A percentile compares a stretch with the other conserved stretches of the same genome.
Evolutionary conservation across 2,113 vertebrate genomes (phyloP).

Genomic region (Meleagris gallopavo): DNA sequence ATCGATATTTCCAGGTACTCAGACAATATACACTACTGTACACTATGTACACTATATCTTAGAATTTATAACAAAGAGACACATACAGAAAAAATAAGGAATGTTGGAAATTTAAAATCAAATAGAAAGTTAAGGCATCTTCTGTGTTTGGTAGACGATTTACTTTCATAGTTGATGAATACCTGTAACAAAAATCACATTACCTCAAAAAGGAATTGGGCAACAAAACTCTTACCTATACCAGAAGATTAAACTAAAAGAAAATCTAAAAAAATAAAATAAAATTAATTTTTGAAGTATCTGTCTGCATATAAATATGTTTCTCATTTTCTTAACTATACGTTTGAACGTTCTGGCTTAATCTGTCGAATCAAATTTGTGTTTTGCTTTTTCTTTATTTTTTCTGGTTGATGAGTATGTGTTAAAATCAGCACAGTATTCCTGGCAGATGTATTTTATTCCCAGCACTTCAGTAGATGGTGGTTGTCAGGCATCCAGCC

Average conservation of each 20-base stretch:
- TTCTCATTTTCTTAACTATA: not conserved
- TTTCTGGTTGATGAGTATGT: not conserved
- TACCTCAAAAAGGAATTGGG: not conserved
- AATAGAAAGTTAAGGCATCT: not conserved
- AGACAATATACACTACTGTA: not conserved
- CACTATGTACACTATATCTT: accelerated
- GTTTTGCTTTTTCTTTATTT: not conserved
- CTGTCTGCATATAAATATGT: not conserved
- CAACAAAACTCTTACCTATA: not conserved
- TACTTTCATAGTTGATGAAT: not conserved
- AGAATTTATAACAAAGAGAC: not conserved
- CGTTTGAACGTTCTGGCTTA: not conserved
- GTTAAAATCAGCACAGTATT: not conserved
- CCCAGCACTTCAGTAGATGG: not conserved
- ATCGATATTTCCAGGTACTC: no score
- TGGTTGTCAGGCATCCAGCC: not conserved
- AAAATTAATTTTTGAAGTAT: not conserved
- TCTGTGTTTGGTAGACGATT: not conserved
- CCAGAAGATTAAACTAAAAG: not conserved
- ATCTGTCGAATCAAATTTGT: not conserved
- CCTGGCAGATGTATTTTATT: not conserved
- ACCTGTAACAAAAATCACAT: not conserved
- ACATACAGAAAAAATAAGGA: not conserved
- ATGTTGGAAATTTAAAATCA: not conserved
- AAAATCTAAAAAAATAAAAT: not conserved